Evolutionary conservation across 2,113 vertebrate species (phyloP), one percentile per base, ranked within the genome.

Genomic region (Sardina pilchardus): DNA sequence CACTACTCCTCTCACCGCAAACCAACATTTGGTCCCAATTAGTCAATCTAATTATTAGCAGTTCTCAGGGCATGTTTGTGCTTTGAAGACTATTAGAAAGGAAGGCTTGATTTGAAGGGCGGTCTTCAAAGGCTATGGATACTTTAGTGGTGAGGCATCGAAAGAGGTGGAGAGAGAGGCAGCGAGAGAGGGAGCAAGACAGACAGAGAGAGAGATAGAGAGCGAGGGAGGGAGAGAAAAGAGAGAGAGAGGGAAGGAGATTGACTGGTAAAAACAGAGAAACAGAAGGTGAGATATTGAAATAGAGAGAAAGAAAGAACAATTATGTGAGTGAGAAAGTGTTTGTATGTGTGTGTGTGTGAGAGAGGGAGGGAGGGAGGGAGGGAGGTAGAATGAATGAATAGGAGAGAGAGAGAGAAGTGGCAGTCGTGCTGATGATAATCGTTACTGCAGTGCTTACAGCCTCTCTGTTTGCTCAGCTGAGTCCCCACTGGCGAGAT

Each of bases 1-100:
- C 42, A 67, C 53, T 14, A 30, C 71, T 36, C 30, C 26, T 78
- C 81, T 36, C 5, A 67, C 53, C n/a, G 47, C 44, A 71, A 48
- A 30, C 36, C 81, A 26, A 71, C 81, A 86, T 86, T 59, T 86
- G 85, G 59, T 82, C 53, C 53, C 36, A n/a, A 19, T 86, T 71
- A 82, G 21, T 26, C 10, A 24, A 17, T 67, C 17, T 82, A 82
- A 26, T 30, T 81, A 48, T 82, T 17, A 50, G 81, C 53, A 82
- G 53, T 24, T 71, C 47, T 36, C 71, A 78, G 71, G 80, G 45
- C n/a, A 34, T 42, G 19, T 81, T 85, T 80, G 71, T 78, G 30
- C 78, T 81, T 39, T 85, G 80, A 82, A 30, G 80, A 67, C 19
- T 50, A 59, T 44, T 44, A 43, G 80, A 81, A 53, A 45, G 17